Percentiles rank a stretch among this genome's conserved stretches.
These are phyloP conservation scores for Takifugu rubripes DNA, from an alignment of 2,797 vertebrate species.

Conservation along the genomic window DNA sequence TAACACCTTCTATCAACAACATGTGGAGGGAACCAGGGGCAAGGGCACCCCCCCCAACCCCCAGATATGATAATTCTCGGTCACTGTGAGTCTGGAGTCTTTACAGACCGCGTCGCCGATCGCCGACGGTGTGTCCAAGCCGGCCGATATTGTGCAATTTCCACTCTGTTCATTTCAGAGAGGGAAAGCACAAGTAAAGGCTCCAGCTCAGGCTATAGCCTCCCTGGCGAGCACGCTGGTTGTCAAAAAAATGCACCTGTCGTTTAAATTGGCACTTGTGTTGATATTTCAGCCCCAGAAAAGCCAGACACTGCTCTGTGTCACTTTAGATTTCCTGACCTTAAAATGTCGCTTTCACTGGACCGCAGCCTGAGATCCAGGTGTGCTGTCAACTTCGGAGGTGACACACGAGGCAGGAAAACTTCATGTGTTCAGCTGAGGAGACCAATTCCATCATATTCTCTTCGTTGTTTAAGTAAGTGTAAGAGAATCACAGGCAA, in stretches of 20 bases:
- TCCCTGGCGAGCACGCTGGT: conserved; percentile 38
- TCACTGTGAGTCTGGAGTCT: conserved; percentile 61
- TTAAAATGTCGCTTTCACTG: too few relatives aligned
- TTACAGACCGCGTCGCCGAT: conserved; percentile 68
- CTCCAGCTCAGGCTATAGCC: conserved; percentile 20
- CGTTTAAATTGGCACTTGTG: conserved; percentile 22
- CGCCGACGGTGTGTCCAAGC: conserved; percentile 7
- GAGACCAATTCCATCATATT: too few relatives aligned
- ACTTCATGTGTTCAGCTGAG: too few relatives aligned
- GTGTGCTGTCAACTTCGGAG: too few relatives aligned
- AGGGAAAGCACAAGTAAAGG: conserved; percentile 48
- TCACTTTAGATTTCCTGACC: conserved; percentile 1
- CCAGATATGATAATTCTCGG: conserved; percentile 12
- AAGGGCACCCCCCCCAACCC: conserved; percentile 12
- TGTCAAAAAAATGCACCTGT: conserved; percentile 11
- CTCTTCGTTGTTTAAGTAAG: too few relatives aligned
- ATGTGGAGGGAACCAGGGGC: conserved; percentile 39
- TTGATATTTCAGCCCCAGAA: conserved; percentile 19
- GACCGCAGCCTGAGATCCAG: too few relatives aligned
- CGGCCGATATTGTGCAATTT: conserved; percentile 34
- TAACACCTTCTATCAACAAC: conserved; percentile 44
- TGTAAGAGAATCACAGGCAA: too few relatives aligned
- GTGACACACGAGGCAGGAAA: too few relatives aligned
- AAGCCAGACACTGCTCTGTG: conserved; percentile 1
- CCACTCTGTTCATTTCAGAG: conserved; percentile 47